Evolutionary conservation across 2,888 invertebrate genomes (phyloP).

Genomic region (Cordylochernes scorpioides): DNA sequence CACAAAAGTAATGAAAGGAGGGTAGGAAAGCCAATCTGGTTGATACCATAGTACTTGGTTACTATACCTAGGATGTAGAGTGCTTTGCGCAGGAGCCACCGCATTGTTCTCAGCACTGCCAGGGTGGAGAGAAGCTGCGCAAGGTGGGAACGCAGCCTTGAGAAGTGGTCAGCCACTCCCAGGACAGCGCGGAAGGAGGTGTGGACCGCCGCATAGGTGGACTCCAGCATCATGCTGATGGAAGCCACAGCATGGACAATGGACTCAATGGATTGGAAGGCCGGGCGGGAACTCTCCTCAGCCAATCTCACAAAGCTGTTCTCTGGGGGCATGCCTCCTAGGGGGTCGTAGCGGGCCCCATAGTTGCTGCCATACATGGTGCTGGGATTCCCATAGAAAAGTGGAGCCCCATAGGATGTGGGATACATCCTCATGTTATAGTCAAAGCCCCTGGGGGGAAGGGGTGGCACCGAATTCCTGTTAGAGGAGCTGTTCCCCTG

Average conservation of each 20-base stretch:
- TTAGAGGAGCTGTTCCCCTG: too few relatives aligned
- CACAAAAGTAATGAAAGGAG: too few relatives aligned
- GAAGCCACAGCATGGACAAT: conserved; percentile 71
- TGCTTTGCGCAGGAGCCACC: conserved; percentile 51
- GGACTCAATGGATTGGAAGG: conserved; percentile 81
- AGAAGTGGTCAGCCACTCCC: conserved; percentile 84
- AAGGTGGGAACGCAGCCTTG: conserved; percentile 49
- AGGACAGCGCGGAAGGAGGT: conserved; percentile 83
- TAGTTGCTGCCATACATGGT: too few relatives aligned
- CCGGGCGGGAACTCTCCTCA: conserved; percentile 65
- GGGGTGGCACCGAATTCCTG: too few relatives aligned
- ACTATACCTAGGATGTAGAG: conserved; percentile 38
- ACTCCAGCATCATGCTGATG: conserved; percentile 83
- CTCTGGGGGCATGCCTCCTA: too few relatives aligned
- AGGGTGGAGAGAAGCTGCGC: conserved; percentile 64
- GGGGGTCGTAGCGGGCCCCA: too few relatives aligned
- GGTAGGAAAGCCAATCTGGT: too few relatives aligned
- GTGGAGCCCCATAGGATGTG: too few relatives aligned
- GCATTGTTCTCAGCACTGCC: conserved; percentile 46
- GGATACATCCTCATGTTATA: too few relatives aligned
- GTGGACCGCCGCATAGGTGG: conserved; percentile 78
- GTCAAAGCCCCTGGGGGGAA: too few relatives aligned
- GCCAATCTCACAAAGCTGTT: conserved; percentile 47
- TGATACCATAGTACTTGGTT: conserved; percentile 22
- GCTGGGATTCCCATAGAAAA: too few relatives aligned